phyloP scores from a whole-genome alignment of 2,797 vertebrate species.

The Sarcophilus harrisii region DNA sequence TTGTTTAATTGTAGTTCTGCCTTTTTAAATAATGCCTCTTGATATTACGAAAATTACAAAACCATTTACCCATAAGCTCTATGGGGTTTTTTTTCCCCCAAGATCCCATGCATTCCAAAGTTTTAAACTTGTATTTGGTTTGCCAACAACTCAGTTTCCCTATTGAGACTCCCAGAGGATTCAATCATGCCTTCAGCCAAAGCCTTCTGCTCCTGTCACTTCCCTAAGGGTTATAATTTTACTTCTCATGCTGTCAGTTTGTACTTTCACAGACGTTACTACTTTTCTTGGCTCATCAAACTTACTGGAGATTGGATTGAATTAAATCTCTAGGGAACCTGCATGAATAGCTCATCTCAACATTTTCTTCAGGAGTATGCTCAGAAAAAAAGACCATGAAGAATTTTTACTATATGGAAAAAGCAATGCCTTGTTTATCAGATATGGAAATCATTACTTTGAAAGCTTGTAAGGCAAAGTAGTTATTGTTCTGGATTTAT shows the following conservation, averaged over 20 bases:
- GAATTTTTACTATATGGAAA: conserved; percentile 45
- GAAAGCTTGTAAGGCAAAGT: background rate
- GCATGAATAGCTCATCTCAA: conserved; percentile 59
- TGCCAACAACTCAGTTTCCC: conserved; percentile 20
- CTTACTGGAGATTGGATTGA: conserved; percentile 60
- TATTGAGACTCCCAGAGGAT: conserved; percentile 45
- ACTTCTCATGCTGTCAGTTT: conserved; percentile 45
- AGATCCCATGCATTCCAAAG: conserved; percentile 7
- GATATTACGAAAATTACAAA: conserved; percentile 53
- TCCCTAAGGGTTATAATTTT: conserved; percentile 56
- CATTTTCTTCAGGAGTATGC: conserved; percentile 46
- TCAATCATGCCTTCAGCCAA: conserved; percentile 38
- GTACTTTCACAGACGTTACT: conserved; percentile 39
- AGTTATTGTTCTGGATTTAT: background rate
- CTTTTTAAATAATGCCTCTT: conserved; percentile 20
- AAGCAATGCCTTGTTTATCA: background rate
- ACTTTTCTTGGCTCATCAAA: conserved; percentile 68
- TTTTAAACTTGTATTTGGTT: conserved; percentile 55
- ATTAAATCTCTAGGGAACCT: conserved; percentile 50
- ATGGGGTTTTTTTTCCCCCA: background rate
- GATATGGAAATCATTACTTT: background rate
- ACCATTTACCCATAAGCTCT: conserved; percentile 19
- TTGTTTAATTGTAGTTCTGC: conserved; percentile 53
- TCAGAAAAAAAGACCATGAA: conserved; percentile 25
- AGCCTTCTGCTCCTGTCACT: conserved; percentile 35